phyloP scores from a whole-genome alignment of 2,888 invertebrate genomes.

The Actias luna region DNA sequence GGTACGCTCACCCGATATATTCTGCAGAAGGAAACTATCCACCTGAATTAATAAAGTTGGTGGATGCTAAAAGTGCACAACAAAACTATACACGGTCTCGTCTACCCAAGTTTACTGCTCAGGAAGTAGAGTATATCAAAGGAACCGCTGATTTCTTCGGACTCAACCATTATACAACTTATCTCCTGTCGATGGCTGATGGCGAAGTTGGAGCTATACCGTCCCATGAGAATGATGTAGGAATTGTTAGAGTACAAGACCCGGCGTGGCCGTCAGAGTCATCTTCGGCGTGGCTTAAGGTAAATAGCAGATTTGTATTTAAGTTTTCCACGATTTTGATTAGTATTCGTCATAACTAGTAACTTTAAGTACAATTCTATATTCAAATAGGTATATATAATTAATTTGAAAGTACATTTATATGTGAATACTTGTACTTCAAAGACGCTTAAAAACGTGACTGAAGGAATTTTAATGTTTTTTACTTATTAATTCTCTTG shows the following conservation, averaged over 20 bases:
- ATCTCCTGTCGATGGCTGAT: constrained; percentile 68
- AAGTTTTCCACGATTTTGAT: background rate
- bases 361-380: too few species aligned
- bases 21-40: constrained; percentile 82
- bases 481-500: too few species aligned
- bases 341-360: background rate
- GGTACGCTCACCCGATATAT: constrained; percentile 81
- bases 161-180: constrained; percentile 76
- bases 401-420: too few species aligned
- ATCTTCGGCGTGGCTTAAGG: constrained; percentile 83
- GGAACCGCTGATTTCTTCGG: constrained; percentile 78
- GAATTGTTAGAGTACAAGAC: constrained; percentile 79
- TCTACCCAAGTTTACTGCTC: constrained; percentile 78
- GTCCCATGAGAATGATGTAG: constrained; percentile 83
- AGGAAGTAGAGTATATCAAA: constrained; percentile 69
- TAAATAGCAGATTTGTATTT: constrained; percentile 40
- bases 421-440: too few species aligned
- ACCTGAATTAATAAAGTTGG: constrained; percentile 72
- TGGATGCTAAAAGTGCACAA: constrained; percentile 75
- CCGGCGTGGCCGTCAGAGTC: constrained; percentile 83
- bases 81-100: constrained; percentile 81
- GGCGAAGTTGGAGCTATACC: constrained; percentile 71
- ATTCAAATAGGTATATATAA: too few species aligned
- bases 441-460: too few species aligned
- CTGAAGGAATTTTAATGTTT: too few species aligned